phyloP scores from a whole-genome alignment of 2,888 invertebrate species.

The Chrysina gloriosa region DNA sequence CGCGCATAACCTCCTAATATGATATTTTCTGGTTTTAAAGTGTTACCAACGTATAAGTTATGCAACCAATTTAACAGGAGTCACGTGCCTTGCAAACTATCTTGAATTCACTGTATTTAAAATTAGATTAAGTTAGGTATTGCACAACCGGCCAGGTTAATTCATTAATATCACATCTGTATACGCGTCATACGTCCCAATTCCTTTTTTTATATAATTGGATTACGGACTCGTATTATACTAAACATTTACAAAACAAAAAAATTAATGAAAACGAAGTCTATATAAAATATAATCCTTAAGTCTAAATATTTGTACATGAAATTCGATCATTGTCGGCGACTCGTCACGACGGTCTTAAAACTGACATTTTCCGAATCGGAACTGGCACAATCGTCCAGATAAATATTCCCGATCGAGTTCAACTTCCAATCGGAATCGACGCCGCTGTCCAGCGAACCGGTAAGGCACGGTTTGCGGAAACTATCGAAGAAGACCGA shows the following conservation, averaged over 20 bases:
- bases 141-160: conserved; percentile 62
- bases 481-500: conserved; percentile 86
- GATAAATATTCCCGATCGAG: conserved; percentile 49
- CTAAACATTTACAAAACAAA: not conserved
- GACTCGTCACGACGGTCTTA: conserved; percentile 61
- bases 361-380: conserved; percentile 67
- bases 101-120: too few species aligned
- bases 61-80: too few species aligned
- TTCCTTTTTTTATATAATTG: conserved; percentile 11
- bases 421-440: conserved; percentile 54
- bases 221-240: not conserved
- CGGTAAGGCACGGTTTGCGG: conserved; percentile 63
- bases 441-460: conserved; percentile 63
- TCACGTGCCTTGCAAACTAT: too few species aligned
- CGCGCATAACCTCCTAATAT: too few species aligned
- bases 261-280: not conserved
- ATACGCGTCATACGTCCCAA: conserved; percentile 31
- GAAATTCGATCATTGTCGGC: conserved; percentile 9
- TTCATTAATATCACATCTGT: conserved; percentile 58
- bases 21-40: too few species aligned
- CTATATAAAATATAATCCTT: not conserved
- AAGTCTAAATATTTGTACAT: not conserved
- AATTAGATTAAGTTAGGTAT: conserved; percentile 47
- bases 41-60: too few species aligned
- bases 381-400: conserved; percentile 59